Evolutionary conservation across 2,797 vertebrate genomes (phyloP), one percentile per base, ranked within the genome.

Genomic region (Pseudocheirus occidentalis): DNA sequence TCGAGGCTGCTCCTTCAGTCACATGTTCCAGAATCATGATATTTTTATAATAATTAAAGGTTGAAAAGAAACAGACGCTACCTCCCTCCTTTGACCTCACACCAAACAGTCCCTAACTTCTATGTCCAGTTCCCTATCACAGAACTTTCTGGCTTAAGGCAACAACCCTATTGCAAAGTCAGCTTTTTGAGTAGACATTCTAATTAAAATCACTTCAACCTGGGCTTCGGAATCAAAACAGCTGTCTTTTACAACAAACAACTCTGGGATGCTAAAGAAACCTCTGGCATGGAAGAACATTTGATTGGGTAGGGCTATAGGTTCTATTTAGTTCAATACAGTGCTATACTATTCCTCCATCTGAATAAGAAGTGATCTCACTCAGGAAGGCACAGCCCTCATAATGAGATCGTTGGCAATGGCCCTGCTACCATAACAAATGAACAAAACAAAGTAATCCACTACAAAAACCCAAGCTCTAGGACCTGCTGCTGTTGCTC

Each of bases 81-180:
- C 40, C 73, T 87, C 21, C 21, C 73, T 87, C 40, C 40, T 50
- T 46, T 53, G 29, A 94, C 89, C 31, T 90, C 40, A 40, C 66
- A 18, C 89, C 34, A 40, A 16, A 90, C 40, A 18, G 10, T 52
- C 90, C 95, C 62, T 46, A 52, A 81, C 94, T 92, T 96, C 46
- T 81, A 93, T 50, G 21, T 90, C 93, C 91, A 81, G 62, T 89
- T 95, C 89, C 93, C 94, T 95, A 27, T 98, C 31, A 96, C 90
- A 94, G 4, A 12, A 34, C 55, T 97, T 97, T 98, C 90, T 97
- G 59, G 95, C 95, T 98, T 98, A 98, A 98, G 98, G 97, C 97
- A 98, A 96, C 58, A 97, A 94, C 53, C 96, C 46, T 94, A 57
- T 40, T 54, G 46, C 59, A 92, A 1, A 90, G 97, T 96, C 96